Conservation (phyloP, 92 coral and sea anemone species). For the Diadumene lineata region DNA sequence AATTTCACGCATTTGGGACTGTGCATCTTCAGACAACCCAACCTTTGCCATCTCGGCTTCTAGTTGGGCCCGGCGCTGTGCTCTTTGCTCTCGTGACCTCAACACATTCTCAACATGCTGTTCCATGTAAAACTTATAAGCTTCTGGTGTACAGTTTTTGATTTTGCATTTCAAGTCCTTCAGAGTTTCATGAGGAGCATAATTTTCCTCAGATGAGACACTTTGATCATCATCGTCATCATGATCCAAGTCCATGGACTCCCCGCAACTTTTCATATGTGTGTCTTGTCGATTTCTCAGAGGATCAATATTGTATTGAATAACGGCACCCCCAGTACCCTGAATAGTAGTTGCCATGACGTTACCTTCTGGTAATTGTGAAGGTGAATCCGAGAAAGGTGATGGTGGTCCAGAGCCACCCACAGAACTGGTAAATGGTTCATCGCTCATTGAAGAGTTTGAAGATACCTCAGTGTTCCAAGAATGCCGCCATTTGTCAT, state of each 20-base stretch:
- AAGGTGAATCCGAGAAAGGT: constrained; percentile 74
- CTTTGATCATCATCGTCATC: constrained; percentile 47
- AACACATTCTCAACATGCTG: constrained; percentile 91
- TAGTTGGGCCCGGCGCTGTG: constrained; percentile 72
- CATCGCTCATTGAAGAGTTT: constrained; percentile 88
- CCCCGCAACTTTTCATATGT: constrained; percentile 15
- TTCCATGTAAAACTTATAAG: constrained; percentile 94
- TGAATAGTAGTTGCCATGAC: constrained; percentile 60
- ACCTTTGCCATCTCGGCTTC: constrained; percentile 93
- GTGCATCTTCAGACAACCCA: constrained; percentile 92
- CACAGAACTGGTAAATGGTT: constrained; percentile 68
- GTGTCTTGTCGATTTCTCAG: constrained; percentile 26
- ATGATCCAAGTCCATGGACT: constrained; percentile 66
- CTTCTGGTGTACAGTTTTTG: constrained; percentile 79
- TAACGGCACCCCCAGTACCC: constrained; percentile 77
- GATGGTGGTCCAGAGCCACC: constrained; percentile 85
- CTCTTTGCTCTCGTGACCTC: constrained; percentile 73
- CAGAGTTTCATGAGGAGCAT: constrained; percentile 32
- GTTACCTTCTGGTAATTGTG: constrained; percentile 40
- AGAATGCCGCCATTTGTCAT: constrained; percentile 70
- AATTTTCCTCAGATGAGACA: constrained; percentile 57
- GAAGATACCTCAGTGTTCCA: constrained; percentile 91
- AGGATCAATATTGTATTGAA: constrained; percentile 54
- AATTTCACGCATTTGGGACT: constrained; percentile 79
- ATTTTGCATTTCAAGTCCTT: constrained; percentile 41